Conservation (phyloP, 1,140 invertebrate species). For the Trichomalopsis sarcophagae region DNA sequence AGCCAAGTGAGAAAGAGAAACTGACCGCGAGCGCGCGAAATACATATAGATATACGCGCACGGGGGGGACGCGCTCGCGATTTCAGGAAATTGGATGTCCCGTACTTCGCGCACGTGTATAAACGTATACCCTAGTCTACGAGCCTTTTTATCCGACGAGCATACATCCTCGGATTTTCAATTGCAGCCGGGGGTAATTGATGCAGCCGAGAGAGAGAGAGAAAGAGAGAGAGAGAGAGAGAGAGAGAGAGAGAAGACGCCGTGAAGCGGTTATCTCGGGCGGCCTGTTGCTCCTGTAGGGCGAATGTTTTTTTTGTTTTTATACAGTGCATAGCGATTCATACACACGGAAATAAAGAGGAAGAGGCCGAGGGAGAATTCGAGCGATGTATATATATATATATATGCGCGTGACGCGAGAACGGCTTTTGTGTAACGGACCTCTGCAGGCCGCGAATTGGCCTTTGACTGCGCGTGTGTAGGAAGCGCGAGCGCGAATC, state of each 20-base stretch:
- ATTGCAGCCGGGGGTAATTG: background rate
- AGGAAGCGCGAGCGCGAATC: background rate
- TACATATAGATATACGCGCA: background rate
- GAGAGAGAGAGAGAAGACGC: background rate
- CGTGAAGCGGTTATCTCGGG: background rate
- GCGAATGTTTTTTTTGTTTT: too few species aligned
- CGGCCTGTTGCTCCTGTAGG: too few species aligned
- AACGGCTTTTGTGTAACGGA: background rate
- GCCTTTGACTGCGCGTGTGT: background rate
- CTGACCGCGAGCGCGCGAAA: background rate
- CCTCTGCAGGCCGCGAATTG: background rate
- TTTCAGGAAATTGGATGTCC: conserved; percentile 15
- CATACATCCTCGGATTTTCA: background rate
- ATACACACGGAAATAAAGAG: background rate
- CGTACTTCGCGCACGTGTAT: background rate
- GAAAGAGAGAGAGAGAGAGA: too few species aligned
- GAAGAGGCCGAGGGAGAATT: background rate
- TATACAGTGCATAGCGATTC: too few species aligned
- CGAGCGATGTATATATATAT: background rate
- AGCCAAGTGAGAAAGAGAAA: background rate
- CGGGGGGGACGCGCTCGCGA: background rate
- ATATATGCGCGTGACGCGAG: background rate
- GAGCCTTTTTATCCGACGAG: too few species aligned
- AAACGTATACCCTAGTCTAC: too few species aligned
- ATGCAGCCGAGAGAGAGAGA: background rate